phyloP scores from a whole-genome alignment of 2,797 vertebrate species.

The Myiotriccus ornatus region DNA sequence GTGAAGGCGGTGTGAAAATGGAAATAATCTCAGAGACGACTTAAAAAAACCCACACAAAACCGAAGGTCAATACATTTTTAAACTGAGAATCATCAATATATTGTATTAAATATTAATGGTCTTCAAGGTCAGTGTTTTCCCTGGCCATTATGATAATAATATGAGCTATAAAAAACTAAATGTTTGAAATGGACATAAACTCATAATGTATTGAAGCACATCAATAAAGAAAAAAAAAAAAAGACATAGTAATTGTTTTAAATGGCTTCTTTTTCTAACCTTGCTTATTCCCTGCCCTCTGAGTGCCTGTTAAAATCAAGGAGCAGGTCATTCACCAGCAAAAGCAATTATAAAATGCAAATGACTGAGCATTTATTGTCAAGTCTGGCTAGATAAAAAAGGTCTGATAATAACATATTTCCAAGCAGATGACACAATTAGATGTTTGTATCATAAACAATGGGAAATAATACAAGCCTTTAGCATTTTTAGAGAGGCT shows the following conservation, averaged over 20 bases:
- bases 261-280: constrained; percentile 13
- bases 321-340: constrained; percentile 39
- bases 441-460: constrained; percentile 41
- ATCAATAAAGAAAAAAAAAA: background rate
- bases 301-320: constrained; percentile 37
- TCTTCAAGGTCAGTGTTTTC: background rate
- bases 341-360: constrained; percentile 82
- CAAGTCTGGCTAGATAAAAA: constrained; percentile 74
- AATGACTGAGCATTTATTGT: constrained; percentile 73
- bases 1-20: background rate
- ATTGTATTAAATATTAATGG: background rate
- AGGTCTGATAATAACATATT: constrained; percentile 67
- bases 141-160: background rate
- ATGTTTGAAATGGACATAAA: background rate
- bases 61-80: background rate
- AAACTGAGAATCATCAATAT: background rate
- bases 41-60: background rate
- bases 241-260: constrained; percentile 23
- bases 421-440: constrained; percentile 69
- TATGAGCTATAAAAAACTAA: background rate
- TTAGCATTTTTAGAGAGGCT: background rate
- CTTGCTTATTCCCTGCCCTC: constrained; percentile 32
- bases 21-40: background rate
- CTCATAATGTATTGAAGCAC: background rate
- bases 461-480: constrained; percentile 14